A percentile compares a stretch with the other conserved stretches of the same genome.
Evolutionary conservation across 2,113 vertebrate species (phyloP).

Genomic region (Suricata suricatta): DNA sequence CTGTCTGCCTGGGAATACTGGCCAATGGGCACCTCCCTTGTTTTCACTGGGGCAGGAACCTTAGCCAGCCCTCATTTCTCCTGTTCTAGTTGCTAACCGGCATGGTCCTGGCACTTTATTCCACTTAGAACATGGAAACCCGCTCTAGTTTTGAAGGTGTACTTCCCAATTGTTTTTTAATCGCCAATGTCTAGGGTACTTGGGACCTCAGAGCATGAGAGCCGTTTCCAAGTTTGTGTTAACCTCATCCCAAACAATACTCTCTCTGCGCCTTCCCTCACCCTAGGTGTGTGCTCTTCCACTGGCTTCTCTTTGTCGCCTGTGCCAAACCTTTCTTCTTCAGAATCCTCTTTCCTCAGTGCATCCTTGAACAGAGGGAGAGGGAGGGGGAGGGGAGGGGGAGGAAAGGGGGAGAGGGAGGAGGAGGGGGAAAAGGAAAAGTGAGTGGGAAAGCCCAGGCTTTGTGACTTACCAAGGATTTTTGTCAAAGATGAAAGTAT

Average conservation of each 20-base stretch:
- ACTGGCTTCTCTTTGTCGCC: not conserved
- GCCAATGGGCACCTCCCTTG: no score
- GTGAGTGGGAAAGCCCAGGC: constrained; percentile 2
- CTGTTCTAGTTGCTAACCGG: not conserved
- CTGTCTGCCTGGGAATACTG: not conserved
- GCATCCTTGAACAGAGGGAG: not conserved
- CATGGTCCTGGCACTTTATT: not conserved
- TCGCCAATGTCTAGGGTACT: not conserved
- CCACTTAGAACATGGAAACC: not conserved
- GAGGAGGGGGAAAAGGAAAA: not conserved
- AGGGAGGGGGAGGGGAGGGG: not conserved
- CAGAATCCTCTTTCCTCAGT: not conserved
- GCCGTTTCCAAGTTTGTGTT: not conserved
- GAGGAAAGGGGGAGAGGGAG: not conserved
- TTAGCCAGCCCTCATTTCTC: not conserved
- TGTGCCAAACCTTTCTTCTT: not conserved
- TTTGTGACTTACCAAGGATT: constrained; percentile 60
- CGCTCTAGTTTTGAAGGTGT: not conserved
- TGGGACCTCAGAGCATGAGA: not conserved
- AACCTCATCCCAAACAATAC: not conserved
- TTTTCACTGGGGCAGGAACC: not conserved
- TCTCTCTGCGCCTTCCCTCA: not conserved
- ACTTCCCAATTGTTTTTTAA: not conserved
- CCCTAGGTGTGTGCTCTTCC: not conserved
- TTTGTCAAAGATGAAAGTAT: constrained; percentile 57